A percentile compares a stretch with the other conserved stretches of the same genome.
phyloP scores from a whole-genome alignment of 2,797 vertebrate species.

The Scolopax bukidnonensis region DNA sequence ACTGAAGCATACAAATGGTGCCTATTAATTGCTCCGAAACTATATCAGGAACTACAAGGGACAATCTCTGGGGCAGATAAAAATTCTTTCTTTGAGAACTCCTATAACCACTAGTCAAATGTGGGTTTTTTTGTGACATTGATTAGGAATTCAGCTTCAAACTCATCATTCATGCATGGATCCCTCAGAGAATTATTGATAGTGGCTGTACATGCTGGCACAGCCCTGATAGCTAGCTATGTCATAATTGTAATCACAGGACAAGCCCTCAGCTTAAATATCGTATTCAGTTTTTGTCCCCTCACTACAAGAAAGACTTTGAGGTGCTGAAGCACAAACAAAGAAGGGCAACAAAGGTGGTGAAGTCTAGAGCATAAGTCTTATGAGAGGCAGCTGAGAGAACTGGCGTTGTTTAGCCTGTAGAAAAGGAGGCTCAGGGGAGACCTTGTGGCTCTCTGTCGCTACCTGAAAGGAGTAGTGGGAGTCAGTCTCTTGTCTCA shows the following conservation, averaged over 20 bases:
- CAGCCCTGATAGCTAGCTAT: background rate
- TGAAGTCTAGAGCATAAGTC: background rate
- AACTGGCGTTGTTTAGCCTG: too few relatives aligned
- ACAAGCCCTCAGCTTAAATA: background rate
- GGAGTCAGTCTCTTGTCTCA: too few relatives aligned
- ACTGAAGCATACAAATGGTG: background rate
- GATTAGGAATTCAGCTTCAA: background rate
- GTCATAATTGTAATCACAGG: background rate
- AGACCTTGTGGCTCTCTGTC: too few relatives aligned
- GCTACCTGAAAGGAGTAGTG: too few relatives aligned
- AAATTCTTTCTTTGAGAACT: background rate
- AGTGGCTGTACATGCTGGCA: too few relatives aligned
- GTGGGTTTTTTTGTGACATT: background rate
- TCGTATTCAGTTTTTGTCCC: background rate
- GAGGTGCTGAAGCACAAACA: background rate
- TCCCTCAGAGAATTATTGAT: background rate
- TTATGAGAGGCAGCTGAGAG: background rate
- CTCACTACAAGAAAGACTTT: background rate
- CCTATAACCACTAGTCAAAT: background rate
- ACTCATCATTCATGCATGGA: accelerated
- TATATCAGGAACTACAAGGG: background rate
- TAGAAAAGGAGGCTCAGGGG: too few relatives aligned
- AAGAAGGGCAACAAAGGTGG: background rate
- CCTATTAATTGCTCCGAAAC: background rate
- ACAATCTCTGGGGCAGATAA: background rate